A percentile compares a stretch with the other conserved stretches of the same genome.
Evolutionary conservation across 2,113 vertebrate species (phyloP).

Genomic region (Aegotheles bennettii): DNA sequence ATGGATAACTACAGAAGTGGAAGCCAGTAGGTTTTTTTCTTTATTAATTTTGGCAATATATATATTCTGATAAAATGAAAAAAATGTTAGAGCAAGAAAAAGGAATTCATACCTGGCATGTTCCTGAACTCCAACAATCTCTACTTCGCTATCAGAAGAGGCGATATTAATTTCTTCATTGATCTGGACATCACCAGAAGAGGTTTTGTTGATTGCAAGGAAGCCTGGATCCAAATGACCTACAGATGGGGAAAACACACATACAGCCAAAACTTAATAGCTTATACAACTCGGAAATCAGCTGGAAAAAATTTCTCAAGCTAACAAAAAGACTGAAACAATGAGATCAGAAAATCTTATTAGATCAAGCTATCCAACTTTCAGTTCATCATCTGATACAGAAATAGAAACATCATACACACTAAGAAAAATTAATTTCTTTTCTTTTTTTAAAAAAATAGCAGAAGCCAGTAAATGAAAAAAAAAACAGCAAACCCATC

Average conservation of each 20-base stretch:
- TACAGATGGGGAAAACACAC: conserved; percentile 60
- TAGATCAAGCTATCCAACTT: not conserved
- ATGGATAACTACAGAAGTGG: not conserved
- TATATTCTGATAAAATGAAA: not conserved
- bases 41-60: not conserved
- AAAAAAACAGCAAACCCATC: not conserved
- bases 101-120: conserved; percentile 81
- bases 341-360: not conserved
- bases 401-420: not conserved
- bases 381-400: not conserved
- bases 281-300: not conserved
- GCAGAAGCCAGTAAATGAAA: not conserved
- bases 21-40: not conserved
- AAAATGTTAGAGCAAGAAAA: not conserved
- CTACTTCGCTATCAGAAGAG: conserved; percentile 95
- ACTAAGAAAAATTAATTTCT: not conserved
- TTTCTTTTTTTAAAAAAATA: not conserved
- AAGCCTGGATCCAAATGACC: conserved; percentile 82
- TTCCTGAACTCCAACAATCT: conserved; percentile 95
- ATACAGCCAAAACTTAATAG: not conserved
- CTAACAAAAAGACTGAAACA: not conserved
- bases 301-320: not conserved
- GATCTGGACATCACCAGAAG: conserved; percentile 69
- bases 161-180: conserved; percentile 88
- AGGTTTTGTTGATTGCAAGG: conserved; percentile 74